Base-by-base conservation (phyloP, 2,113 vertebrate species). In the cattle (Bos taurus) region DNA sequence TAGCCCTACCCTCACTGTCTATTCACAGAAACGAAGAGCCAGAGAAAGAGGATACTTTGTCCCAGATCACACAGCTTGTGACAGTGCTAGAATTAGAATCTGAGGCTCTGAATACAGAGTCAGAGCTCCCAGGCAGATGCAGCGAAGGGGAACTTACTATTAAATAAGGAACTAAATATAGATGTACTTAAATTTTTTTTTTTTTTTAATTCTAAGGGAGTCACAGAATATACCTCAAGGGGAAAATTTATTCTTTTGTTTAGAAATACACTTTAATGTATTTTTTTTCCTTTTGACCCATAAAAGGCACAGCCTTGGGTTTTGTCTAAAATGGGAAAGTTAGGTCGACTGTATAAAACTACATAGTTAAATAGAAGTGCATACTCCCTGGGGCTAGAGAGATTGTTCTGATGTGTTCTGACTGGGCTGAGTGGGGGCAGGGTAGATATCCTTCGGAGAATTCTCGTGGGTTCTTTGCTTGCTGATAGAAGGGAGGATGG, bases 121-220 rank as follows among this genome's bases (percentile, higher is more conserved):
- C 36, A 5, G 30, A 0, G 23, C 94, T 96, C 64, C 80, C 3
- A 54, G 96, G 91, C 74, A 95, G 57, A 78, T 1, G 59, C 14
- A 21, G n/a, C 12, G n/a, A 95, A 92, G 74, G 48, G 6, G 28
- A 90, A 54, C 36, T 97, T 48, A 88, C 64, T 86, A 81, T 91
- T 92, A 90, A 97, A 88, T 50, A 88, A 96, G 74, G 88, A 67
- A 57, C 88, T 90, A 95, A 97, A 94, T 90, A 95, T 33, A 97
- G 81, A 88, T 8, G 23, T 7, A 11, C 56, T 21, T 56, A 56
- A 54, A 3, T 28, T 28, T 52, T 15, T 48, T 6, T 62, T 62
- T 54, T 30, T 28, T 59, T 85, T 84, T 21, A 52, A 85, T 92
- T 88, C 83, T 59, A 88, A 6, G 43, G 48, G 23, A 95, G n/a